Evolutionary conservation across 2,797 vertebrate genomes (phyloP).

Genomic region (Hylomyscus alleni): DNA sequence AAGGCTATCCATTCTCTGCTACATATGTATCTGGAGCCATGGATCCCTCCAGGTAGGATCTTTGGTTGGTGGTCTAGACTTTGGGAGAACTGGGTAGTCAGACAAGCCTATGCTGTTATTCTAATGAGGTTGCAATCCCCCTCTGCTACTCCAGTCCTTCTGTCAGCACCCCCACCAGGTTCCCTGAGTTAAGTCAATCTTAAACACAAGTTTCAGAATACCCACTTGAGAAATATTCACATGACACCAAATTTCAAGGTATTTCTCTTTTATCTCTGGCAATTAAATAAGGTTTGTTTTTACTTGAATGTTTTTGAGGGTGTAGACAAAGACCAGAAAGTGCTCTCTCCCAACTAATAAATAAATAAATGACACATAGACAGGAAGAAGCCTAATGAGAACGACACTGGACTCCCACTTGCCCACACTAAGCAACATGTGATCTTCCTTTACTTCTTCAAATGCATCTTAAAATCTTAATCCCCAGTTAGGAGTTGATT

Average conservation of each 20-base stretch:
- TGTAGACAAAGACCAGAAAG: neutral
- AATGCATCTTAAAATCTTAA: neutral
- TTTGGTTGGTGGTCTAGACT: no score
- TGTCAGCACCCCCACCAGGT: no score
- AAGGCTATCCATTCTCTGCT: no score
- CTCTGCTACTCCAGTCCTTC: no score
- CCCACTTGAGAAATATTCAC: neutral
- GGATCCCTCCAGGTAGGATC: no score
- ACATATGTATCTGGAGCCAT: no score
- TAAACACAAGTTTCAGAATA: slow-evolving; percentile 7
- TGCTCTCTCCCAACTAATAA: neutral
- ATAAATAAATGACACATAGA: neutral
- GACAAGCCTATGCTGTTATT: no score
- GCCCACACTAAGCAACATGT: neutral
- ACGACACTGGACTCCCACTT: neutral
- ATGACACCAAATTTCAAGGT: neutral
- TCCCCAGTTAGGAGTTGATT: neutral
- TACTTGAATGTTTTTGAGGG: neutral
- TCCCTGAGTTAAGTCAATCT: neutral
- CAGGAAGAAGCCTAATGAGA: neutral
- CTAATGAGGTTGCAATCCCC: no score
- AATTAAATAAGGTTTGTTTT: slow-evolving; percentile 29
- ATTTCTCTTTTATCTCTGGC: neutral
- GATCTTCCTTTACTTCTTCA: neutral
- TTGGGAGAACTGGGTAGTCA: no score